phyloP scores from a whole-genome alignment of 2,113 vertebrate genomes.

The Triplophysa dalaica region DNA sequence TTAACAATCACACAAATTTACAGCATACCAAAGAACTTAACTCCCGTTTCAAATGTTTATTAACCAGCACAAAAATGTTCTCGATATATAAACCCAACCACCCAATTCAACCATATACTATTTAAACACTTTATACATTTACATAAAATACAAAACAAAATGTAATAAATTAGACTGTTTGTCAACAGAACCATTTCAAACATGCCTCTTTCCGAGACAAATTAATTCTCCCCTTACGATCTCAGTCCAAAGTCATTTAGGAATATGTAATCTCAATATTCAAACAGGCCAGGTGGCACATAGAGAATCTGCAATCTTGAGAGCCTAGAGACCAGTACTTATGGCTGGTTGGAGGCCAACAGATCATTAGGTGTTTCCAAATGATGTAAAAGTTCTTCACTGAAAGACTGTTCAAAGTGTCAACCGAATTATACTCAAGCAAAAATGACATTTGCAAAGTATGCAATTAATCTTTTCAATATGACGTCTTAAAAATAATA shows the following conservation, averaged over 20 bases:
- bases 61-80: constrained; percentile 38
- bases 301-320: neutral
- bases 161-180: constrained; percentile 73
- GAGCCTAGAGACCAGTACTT: neutral
- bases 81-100: constrained; percentile 67
- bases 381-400: neutral
- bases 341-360: neutral
- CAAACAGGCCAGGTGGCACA: neutral
- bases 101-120: constrained; percentile 64
- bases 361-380: neutral
- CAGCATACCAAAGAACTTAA: constrained; percentile 59
- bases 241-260: constrained; percentile 23
- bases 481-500: neutral
- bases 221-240: constrained; percentile 23
- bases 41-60: constrained; percentile 39
- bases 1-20: constrained; percentile 35
- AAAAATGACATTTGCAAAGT: constrained; percentile 1
- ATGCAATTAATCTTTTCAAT: constrained; percentile 24
- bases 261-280: constrained; percentile 33
- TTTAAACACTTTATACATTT: constrained; percentile 74
- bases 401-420: constrained; percentile 1
- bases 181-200: constrained; percentile 16
- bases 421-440: neutral
- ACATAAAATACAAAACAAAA: constrained; percentile 72
- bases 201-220: constrained; percentile 39